Percentiles rank a stretch among this genome's conserved stretches.
Evolutionary conservation across 1,140 invertebrate species (phyloP).

Genomic region (Aphidius gifuensis): DNA sequence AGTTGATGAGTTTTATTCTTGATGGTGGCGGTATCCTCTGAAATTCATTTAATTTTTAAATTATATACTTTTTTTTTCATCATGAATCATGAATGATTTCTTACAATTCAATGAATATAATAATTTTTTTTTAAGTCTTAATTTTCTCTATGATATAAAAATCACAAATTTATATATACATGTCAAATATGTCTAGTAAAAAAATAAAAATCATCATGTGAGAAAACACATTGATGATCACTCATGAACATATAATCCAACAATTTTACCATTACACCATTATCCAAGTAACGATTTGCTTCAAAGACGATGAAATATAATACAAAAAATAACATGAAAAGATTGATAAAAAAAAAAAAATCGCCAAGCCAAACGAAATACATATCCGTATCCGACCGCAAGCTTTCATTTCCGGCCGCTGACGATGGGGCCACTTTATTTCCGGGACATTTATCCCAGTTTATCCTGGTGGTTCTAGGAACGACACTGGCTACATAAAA

Average conservation of each 20-base stretch:
- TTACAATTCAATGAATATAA: too few species aligned
- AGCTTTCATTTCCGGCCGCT: constrained; percentile 59
- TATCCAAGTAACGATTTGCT: too few species aligned
- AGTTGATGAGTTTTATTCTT: constrained; percentile 32
- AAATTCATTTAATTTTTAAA: constrained; percentile 13
- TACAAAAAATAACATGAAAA: background rate
- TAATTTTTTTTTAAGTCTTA: too few species aligned
- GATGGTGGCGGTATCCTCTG: constrained; percentile 38
- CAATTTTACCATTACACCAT: background rate
- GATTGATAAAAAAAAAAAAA: constrained; percentile 29
- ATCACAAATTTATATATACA: background rate
- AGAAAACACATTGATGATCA: background rate
- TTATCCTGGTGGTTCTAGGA: constrained; percentile 47
- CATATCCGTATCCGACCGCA: constrained; percentile 57
- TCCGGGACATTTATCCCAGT: constrained; percentile 58
- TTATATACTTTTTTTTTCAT: too few species aligned
- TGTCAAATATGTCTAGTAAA: background rate
- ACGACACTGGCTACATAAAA: constrained; percentile 8
- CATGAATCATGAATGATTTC: too few species aligned
- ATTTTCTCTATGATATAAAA: too few species aligned
- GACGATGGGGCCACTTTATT: constrained; percentile 53
- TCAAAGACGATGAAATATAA: background rate
- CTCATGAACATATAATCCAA: background rate
- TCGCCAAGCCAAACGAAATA: constrained; percentile 49
- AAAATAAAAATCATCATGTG: background rate